Conservation (phyloP, 2,888 invertebrate species). For the Perizoma affinitatum region DNA sequence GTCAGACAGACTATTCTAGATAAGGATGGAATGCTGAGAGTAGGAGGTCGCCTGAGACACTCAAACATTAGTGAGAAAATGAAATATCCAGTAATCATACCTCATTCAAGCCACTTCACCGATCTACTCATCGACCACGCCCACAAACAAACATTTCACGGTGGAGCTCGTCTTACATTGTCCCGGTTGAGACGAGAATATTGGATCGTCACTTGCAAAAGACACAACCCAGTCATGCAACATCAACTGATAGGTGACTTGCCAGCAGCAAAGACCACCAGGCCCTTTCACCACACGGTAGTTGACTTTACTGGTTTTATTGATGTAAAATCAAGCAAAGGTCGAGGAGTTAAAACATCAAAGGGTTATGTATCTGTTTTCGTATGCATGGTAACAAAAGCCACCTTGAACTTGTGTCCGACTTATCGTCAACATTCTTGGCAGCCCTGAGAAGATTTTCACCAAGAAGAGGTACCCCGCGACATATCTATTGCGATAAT, state of each 20-base stretch:
- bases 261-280: no score
- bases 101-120: no score
- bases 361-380: constrained; percentile 36
- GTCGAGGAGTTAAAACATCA: constrained; percentile 28
- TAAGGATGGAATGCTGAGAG: background rate
- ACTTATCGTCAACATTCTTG: constrained; percentile 30
- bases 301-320: constrained; percentile 37
- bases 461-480: constrained; percentile 31
- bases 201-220: no score
- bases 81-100: constrained; percentile 5
- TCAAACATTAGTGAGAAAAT: constrained; percentile 6
- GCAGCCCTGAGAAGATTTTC: constrained; percentile 31
- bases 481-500: constrained; percentile 21
- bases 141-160: background rate
- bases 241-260: background rate
- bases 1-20: no score
- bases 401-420: constrained; percentile 35
- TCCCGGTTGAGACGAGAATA: no score
- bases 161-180: background rate
- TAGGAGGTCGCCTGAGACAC: constrained; percentile 10
- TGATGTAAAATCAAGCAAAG: constrained; percentile 27
- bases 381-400: constrained; percentile 28
- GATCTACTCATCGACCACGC: no score
- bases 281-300: constrained; percentile 24
- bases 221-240: background rate